Evolutionary conservation across 2,797 vertebrate species (phyloP), one percentile per base, ranked within the genome.

Genomic region (Aplochiton taeniatus): DNA sequence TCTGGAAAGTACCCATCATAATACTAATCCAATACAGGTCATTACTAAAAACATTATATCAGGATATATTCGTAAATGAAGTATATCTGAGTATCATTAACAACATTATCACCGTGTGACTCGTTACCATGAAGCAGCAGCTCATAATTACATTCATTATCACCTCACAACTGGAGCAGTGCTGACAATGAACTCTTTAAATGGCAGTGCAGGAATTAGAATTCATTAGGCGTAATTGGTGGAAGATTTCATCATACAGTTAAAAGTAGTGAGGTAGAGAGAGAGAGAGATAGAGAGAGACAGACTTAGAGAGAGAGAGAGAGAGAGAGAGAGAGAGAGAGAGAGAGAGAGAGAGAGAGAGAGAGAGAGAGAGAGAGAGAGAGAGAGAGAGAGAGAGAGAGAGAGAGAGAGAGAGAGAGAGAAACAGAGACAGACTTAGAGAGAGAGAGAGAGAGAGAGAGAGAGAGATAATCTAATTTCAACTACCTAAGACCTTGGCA

Each of bases 161-260:
- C 49, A n/a, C 51, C 65, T 73, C 59, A 79, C 75, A 59, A 73
- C 73, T 60, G 64, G 17, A 74, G 77, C 68, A 72, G 63, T 59
- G 65, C 65, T 69, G 63, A 68, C 70, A 48, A 76, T 18, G 43
- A 72, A 74, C 58, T 77, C 54, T 59, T 65, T 73, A 78, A 81
- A 72, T 45, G 58, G 64, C 51, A 75, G 66, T 68, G 66, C 57
- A 11, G 17, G 66, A 31, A 79, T 81, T 79, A 80, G 56, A 83
- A 74, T 70, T 84, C 73, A 89, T 75, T 79, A 87, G 68, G 74
- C 42, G 45, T 53, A n/a, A 48, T 72, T 79, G 69, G 10, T 52
- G 61, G 70, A 56, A 80, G 76, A 82, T 87, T 81, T 88, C 68
- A 76, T 90, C 81, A 83, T 70, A 42, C 69, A 12, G 42, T 83